Conservation (phyloP, 1,140 invertebrate genomes). For the Geopemphigus sp. region DNA sequence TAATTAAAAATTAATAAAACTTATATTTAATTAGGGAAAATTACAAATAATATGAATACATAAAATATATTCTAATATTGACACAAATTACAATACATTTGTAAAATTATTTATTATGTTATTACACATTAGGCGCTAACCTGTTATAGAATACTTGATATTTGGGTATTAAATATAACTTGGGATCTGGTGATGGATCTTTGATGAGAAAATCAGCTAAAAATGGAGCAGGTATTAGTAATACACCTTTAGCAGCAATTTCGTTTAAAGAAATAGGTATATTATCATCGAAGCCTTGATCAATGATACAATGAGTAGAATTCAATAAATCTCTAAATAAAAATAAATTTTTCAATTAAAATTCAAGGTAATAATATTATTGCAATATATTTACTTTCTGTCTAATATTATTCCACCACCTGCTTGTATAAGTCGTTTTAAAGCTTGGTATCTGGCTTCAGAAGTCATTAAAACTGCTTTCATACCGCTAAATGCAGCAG, state of each 20-base stretch:
- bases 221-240: constrained; percentile 26
- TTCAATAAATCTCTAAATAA: constrained; percentile 33
- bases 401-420: constrained; percentile 46
- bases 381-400: constrained; percentile 53
- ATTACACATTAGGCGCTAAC: constrained; percentile 3
- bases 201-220: constrained; percentile 32
- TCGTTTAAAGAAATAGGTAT: constrained; percentile 33
- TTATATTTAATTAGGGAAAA: not conserved
- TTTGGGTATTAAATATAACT: constrained; percentile 10
- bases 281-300: constrained; percentile 25
- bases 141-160: constrained; percentile 39
- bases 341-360: not conserved
- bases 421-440: constrained; percentile 45
- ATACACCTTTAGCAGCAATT: constrained; percentile 34
- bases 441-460: constrained; percentile 29
- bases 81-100: not conserved
- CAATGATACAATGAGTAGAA: constrained; percentile 41
- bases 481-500: constrained; percentile 66
- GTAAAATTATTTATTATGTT: not conserved
- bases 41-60: not conserved
- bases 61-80: not conserved
- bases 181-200: constrained; percentile 31
- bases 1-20: no score
- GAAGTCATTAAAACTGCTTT: constrained; percentile 62
- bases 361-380: constrained; percentile 2